Evolutionary conservation across 2,113 vertebrate genomes (phyloP).

Genomic region (Tachysurus fulvidraco): DNA sequence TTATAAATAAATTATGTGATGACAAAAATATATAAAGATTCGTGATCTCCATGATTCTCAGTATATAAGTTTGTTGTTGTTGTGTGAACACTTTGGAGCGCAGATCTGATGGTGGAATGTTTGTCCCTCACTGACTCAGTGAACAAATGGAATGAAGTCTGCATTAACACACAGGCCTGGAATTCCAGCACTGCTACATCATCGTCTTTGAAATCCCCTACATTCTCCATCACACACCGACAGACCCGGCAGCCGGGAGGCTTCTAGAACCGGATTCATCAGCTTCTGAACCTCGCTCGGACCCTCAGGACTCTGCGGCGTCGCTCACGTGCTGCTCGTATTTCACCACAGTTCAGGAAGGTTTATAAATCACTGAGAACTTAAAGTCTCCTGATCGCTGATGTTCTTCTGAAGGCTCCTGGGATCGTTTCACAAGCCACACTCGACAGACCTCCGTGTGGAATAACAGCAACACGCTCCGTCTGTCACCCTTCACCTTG

Average conservation of each 20-base stretch:
- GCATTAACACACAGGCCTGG: conserved; percentile 17
- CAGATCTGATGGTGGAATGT: not conserved
- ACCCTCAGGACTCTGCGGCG: not conserved
- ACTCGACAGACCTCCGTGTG: conserved; percentile 8
- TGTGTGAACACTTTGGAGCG: not conserved
- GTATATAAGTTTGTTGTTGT: not conserved
- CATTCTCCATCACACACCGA: conserved; percentile 30
- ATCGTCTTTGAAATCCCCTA: conserved; percentile 36
- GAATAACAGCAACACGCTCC: not conserved
- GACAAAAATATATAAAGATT: too few species aligned
- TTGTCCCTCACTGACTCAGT: conserved; percentile 26
- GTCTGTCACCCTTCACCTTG: conserved; percentile 29
- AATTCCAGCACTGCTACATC: conserved; percentile 38
- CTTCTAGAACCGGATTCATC: not conserved
- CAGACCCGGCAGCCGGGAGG: not conserved
- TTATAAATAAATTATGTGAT: too few species aligned
- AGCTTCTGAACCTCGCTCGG: not conserved
- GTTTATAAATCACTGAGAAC: not conserved
- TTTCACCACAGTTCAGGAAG: conserved; percentile 11
- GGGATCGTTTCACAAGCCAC: conserved; percentile 20
- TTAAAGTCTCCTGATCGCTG: not conserved
- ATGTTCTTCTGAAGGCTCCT: conserved; percentile 15
- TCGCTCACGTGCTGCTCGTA: conserved; percentile 37
- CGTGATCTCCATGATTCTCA: too few species aligned
- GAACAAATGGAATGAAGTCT: conserved; percentile 33